A percentile compares a stretch with the other conserved stretches of the same genome.
Evolutionary conservation across 2,888 invertebrate species (phyloP).

Genomic region (Euplagia quadripunctaria): DNA sequence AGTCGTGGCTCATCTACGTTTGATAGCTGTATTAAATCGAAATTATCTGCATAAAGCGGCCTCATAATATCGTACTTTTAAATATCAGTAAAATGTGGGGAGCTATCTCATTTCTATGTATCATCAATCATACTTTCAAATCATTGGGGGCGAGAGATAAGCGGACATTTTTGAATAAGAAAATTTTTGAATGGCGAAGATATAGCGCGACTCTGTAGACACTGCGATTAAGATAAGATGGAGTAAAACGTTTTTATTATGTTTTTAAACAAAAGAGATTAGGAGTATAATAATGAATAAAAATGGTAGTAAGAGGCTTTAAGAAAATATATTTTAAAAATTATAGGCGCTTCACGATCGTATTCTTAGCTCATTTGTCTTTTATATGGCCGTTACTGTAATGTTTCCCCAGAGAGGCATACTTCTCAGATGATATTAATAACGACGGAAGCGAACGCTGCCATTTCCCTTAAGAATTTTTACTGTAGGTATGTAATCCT

Average conservation of each 20-base stretch:
- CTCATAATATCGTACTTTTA: conserved; percentile 59
- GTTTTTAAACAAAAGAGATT: conserved; percentile 58
- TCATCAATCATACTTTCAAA: conserved; percentile 77
- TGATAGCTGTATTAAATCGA: conserved; percentile 35
- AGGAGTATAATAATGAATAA: conserved; percentile 50
- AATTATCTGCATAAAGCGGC: conserved; percentile 45
- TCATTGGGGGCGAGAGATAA: conserved; percentile 65
- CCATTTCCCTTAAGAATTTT: conserved; percentile 58
- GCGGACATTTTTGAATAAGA: conserved; percentile 64
- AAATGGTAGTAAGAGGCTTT: conserved; percentile 48
- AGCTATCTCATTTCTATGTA: conserved; percentile 66
- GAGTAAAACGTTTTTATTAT: conserved; percentile 59
- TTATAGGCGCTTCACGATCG: conserved; percentile 62
- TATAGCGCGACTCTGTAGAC: conserved; percentile 55
- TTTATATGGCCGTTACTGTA: conserved; percentile 72
- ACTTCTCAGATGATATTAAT: conserved; percentile 71
- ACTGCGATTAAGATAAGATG: conserved; percentile 58
- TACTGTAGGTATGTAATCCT: conserved; percentile 43
- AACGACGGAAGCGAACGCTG: conserved; percentile 66
- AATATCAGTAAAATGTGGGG: conserved; percentile 59
- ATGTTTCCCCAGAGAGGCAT: conserved; percentile 66
- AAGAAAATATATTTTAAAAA: conserved; percentile 64
- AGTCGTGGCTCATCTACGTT: conserved; percentile 10
- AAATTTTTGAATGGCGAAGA: conserved; percentile 62
- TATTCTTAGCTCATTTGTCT: conserved; percentile 72